Evolutionary conservation across 1,140 invertebrate species (phyloP), one percentile per base, ranked within the genome.

Genomic region (Phthorimaea operculella): DNA sequence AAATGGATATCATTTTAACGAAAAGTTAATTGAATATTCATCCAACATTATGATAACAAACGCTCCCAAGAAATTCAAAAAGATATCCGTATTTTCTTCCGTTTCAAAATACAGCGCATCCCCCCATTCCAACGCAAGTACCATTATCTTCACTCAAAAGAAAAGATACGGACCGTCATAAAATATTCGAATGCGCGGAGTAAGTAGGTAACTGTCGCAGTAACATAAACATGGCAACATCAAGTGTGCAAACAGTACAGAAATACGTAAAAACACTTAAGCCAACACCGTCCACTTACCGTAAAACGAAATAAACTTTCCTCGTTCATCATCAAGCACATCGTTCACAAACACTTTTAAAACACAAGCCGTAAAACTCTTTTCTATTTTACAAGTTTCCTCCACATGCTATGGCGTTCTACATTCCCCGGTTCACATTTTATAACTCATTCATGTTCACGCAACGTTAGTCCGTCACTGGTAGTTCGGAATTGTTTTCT

Each of bases 301-400:
- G 68, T 66, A 62, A 71, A 72, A 63, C 58, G 61, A 63, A 57
- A 64, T 62, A 75, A 77, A 76, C 62, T 80, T 78, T 68, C 62
- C 60, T 64, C 66, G 63, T 74, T 63, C 70, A 77, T 76, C 63
- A 72, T 72, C 65, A 62, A 58, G 61, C 70, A 78, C 75, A 72
- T 66, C 60, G 62, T 57, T 59, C 76, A 79, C 70, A 66, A 64
- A 58, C 67, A 77, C 75, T 66, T 59, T 58, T 64, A 59, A 65
- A 69, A 69, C 72, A 74, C 74, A 68, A 4, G 70, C 45, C 33
- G 17, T 54, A 55, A 49, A 51, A 66, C 68, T 66, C 55, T 68
- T 60, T 60, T 57, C 18, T 28, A 28, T 28, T 28, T 28, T 28
- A 28, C 64, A 51, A 73, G 58, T 61, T 55, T 42, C 21, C 60